Evolutionary conservation across 2,888 invertebrate species (phyloP), one percentile per base, ranked within the genome.

Genomic region (Dryobota labecula): DNA sequence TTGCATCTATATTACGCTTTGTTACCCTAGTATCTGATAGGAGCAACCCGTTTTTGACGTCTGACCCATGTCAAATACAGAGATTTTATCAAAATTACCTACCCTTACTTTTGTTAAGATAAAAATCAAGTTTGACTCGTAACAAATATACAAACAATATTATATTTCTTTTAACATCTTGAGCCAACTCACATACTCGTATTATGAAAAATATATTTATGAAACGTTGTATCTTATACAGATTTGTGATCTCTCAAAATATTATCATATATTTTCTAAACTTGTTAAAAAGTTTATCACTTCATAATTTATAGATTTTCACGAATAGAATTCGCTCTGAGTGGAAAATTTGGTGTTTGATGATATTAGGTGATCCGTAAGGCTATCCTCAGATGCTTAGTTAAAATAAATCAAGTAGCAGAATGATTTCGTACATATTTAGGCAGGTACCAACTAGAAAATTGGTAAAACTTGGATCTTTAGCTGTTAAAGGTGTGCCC

Each of bases 131-230:
- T 60, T 49, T 38, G 24, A 36, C 58, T 70, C 45, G n/a, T 70
- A 60, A 57, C 51, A 74, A 75, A 78, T 72, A 76, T 72, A 73
- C 71, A 80, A 64, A 56, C 45, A 49, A 70, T 66, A 76, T 80
- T 76, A 79, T 53, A 73, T 80, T 80, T 78, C 72, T 84, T 76
- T 78, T 72, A 74, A 61, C 66, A 73, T 78, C 82, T 81, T 85
- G 84, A 86, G 72, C 73, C 80, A 81, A 64, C 71, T 78, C 78
- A 65, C 57, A 74, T n/a, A n/a, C n/a, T n/a, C n/a, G n/a, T 82
- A 73, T 76, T 81, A 81, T 85, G 83, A 87, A 82, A 73, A 60
- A 63, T 83, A 63, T 88, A 84, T 88, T 87, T 85, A 70, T 36
- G 76, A 78, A 77, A 69, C 74, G 63, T 45, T 68, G 61, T 75